Conservation (phyloP, 2,888 invertebrate genomes). For the Acanthococcus lagerstroemiae region DNA sequence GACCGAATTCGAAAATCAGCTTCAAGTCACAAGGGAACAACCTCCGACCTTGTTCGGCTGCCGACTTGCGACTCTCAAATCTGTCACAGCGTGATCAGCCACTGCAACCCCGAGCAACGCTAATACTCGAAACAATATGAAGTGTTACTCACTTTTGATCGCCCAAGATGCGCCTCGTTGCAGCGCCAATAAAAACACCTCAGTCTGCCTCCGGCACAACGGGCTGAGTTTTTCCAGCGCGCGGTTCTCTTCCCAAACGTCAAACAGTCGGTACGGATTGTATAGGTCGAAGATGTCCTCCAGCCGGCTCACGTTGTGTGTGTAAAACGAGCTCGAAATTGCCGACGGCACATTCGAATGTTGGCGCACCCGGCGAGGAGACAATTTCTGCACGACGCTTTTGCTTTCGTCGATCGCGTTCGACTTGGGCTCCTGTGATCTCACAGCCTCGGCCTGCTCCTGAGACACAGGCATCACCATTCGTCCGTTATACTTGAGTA, state of each 20-base stretch:
- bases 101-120: no score
- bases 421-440: background rate
- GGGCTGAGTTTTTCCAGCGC: background rate
- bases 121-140: no score
- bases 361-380: background rate
- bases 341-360: background rate
- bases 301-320: slow-evolving; percentile 4
- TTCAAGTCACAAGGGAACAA: no score
- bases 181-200: slow-evolving; percentile 6
- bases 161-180: slow-evolving; percentile 20
- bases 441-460: slow-evolving; percentile 2
- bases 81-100: no score
- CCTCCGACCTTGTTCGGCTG: no score
- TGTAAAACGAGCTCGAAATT: background rate
- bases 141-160: slow-evolving; percentile 26
- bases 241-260: slow-evolving; percentile 10
- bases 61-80: no score
- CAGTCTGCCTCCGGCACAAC: slow-evolving; percentile 2
- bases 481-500: slow-evolving; percentile 23
- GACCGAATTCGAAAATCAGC: no score
- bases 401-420: background rate
- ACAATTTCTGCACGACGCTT: slow-evolving; percentile 2
- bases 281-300: slow-evolving; percentile 23
- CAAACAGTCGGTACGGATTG: slow-evolving; percentile 16
- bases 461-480: background rate